Base-by-base conservation (phyloP, 1,140 invertebrate genomes). In the Heliconius hewitsoni region DNA sequence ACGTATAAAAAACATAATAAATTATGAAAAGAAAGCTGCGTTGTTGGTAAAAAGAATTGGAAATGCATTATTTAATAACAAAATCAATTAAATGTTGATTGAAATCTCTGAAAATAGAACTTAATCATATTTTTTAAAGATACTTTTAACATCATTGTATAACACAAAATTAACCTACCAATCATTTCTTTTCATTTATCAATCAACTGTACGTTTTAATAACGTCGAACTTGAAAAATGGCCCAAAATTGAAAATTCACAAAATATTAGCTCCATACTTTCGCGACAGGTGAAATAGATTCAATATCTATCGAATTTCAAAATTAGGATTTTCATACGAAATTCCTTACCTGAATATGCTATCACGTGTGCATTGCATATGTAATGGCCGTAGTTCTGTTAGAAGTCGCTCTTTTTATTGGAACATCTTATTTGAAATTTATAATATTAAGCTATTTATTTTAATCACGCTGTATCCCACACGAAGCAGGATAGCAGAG, bases 291-390 rank as follows among this genome's bases (percentile, higher is more conserved):
- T 66, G 60, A 66, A 30, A 66, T 30, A 66, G 60, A 66, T 66
- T 66, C 60, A 66, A 66, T 66, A 66, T 66, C 60, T 66, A 66
- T 66, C 60, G 60, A 66, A 66, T 66, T 27, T 66, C 60, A n/a
- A 30, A 66, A 66, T 66, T 66, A 66, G 60, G 60, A 66, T 66
- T 66, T 66, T 30, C 60, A 9, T 27, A 66, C 60, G 60, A 66
- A 66, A 66, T 66, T 66, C 60, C 60, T 66, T 66, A 16, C 13
- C 60, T 30, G 11, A 66, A 66, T 66, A 66, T 66, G 60, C 60
- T 30, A 66, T 66, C 60, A 30, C 4, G 60, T 66, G 60, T 66
- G 60, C 60, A 66, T 66, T 66, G 60, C 60, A 66, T 66, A 30
- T 66, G 60, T 66, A 66, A 66, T 66, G 60, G 60, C 11, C 3